Base-by-base conservation (phyloP, 1,140 invertebrate genomes). In the Drosophila fuyamai region DNA sequence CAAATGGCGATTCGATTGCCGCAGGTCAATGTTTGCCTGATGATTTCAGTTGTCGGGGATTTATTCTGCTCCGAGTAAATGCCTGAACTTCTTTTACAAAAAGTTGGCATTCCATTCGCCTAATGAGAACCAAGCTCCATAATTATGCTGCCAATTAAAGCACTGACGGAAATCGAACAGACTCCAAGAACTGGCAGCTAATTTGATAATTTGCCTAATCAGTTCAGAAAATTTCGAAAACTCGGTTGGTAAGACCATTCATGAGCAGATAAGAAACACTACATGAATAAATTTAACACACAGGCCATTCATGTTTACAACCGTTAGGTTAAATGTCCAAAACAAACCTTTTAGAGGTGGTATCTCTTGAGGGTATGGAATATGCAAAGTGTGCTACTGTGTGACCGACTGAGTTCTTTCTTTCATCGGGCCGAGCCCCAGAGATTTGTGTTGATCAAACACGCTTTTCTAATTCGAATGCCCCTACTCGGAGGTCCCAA, bases 141-240 rank as follows among this genome's bases (percentile, higher is more conserved):
- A 84, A 80, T 85, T 72, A 76, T 63, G 6, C 65, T 61, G 53
- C 62, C 80, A 73, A 73, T 61, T 73, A 73, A 61, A 35, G 16
- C 35, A 73, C 51, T 18, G 51, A 27, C 43, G 48, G 51, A 50
- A 54, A 68, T 68, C 55, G 76, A 76, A 66, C 61, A 76, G 41
- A 57, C 41, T 36, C 46, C 40, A 60, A 68, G 63, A 57, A 59
- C 60, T 74, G 68, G 27, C 50, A 48, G 27, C 55, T 76, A 76
- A 88, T 82, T 77, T 76, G 82, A 86, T 86, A 79, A 79, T 86
- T 86, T 71, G 75, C 63, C 74, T 77, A 81, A 78, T 67, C 76
- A 66, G 82, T 23, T 62, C 50, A 71, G 48, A 57, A 70, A 70
- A 40, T 50, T 58, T 71, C 65, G 65, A 76, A 77, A 85, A 48